These are phyloP conservation scores for Myocastor coypus DNA, from an alignment of 2,113 vertebrate genomes.

Conservation along the genomic window DNA sequence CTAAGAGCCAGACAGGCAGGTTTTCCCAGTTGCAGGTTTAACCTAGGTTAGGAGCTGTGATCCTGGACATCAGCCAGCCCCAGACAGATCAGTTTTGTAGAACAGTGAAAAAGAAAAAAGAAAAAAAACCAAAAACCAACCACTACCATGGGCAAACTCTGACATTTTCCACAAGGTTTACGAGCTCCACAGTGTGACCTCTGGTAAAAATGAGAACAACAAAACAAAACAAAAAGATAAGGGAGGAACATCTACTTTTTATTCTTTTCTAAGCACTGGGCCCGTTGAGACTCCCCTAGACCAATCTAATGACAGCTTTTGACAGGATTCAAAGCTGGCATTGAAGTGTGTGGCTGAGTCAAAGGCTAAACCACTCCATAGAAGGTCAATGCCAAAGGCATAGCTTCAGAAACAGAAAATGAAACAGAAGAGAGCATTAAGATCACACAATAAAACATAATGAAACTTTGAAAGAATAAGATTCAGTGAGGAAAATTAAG, in stretches of 20 bases:
- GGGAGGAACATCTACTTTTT: not conserved
- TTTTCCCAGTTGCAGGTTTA: slow-evolving; percentile 87
- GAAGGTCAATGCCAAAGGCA: not conserved
- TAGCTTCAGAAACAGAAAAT: not conserved
- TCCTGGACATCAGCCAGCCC: slow-evolving; percentile 84
- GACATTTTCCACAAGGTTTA: slow-evolving; percentile 42
- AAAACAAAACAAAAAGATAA: too few species aligned
- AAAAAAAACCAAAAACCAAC: slow-evolving; percentile 51
- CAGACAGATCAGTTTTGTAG: slow-evolving; percentile 81
- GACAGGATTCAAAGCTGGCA: not conserved
- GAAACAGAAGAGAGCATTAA: not conserved
- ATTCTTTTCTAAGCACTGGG: not conserved
- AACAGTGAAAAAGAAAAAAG: slow-evolving; percentile 42
- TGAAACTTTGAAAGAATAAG: slow-evolving; percentile 62
- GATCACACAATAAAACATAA: not conserved
- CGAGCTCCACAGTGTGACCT: not conserved
- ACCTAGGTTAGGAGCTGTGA: slow-evolving; percentile 83
- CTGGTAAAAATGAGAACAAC: slow-evolving; percentile 28
- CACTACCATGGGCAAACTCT: slow-evolving; percentile 72
- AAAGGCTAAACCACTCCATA: not conserved
- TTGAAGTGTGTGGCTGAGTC: not conserved
- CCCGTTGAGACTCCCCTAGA: not conserved
- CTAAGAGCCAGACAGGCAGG: slow-evolving; percentile 86
- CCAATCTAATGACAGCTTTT: not conserved
- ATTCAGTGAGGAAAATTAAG: not conserved